Conservation (phyloP, 2,113 vertebrate genomes). For the Lampris incognitus region DNA sequence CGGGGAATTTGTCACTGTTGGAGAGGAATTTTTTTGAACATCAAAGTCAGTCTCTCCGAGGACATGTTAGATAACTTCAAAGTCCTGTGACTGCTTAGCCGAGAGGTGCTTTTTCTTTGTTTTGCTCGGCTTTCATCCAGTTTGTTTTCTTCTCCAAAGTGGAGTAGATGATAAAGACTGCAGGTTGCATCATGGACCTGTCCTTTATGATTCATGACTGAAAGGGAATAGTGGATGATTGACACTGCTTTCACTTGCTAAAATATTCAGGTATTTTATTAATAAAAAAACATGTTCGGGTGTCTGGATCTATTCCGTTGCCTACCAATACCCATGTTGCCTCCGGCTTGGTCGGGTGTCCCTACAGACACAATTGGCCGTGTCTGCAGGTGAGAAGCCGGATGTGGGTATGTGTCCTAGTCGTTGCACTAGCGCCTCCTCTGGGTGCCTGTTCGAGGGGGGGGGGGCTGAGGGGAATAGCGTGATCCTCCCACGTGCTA, state of each 20-base stretch:
- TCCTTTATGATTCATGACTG: constrained; percentile 47
- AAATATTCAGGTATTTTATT: constrained; percentile 14
- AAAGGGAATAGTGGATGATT: constrained; percentile 40
- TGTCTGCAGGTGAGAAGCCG: no score
- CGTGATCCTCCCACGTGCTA: no score
- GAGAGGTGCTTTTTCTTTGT: constrained; percentile 72
- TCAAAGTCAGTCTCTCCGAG: constrained; percentile 78
- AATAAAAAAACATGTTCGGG: neutral
- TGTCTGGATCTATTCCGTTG: no score
- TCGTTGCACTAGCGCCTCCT: no score
- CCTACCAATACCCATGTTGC: no score
- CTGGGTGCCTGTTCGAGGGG: no score
- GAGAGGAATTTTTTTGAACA: constrained; percentile 69
- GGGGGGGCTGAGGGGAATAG: no score
- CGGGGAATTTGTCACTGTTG: constrained; percentile 70
- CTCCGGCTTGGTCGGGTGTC: no score
- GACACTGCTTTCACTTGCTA: constrained; percentile 11
- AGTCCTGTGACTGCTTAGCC: constrained; percentile 70
- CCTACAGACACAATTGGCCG: no score
- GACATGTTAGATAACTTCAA: constrained; percentile 79
- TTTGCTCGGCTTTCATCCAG: constrained; percentile 50
- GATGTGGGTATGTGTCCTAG: no score
- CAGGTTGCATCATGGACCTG: constrained; percentile 63
- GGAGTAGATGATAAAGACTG: constrained; percentile 56
- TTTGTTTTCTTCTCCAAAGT: constrained; percentile 62